A percentile compares a stretch with the other conserved stretches of the same genome.
phyloP scores from a whole-genome alignment of 2,888 invertebrate genomes.

The Hydrotaea cyrtoneurina region DNA sequence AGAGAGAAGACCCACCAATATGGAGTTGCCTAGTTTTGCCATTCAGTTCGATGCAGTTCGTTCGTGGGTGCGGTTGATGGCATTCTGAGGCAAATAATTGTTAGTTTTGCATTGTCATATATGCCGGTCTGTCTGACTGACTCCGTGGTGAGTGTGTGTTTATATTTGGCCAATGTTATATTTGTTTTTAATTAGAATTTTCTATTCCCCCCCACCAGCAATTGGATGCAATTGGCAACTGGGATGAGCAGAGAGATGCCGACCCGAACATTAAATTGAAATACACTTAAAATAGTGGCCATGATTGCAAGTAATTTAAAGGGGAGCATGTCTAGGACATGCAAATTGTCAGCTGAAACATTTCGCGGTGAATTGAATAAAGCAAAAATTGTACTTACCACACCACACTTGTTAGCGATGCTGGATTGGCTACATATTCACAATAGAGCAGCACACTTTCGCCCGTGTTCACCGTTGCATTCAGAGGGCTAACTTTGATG shows the following conservation, averaged over 20 bases:
- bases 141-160: conserved; percentile 22
- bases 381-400: conserved; percentile 85
- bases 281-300: not conserved
- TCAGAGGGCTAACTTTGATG: conserved; percentile 87
- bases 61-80: not conserved
- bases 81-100: conserved; percentile 27
- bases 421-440: conserved; percentile 93
- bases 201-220: conserved; percentile 13
- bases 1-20: too few relatives aligned
- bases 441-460: conserved; percentile 88
- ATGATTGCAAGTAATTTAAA: not conserved
- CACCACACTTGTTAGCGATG: conserved; percentile 86
- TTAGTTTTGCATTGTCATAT: conserved; percentile 32
- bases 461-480: conserved; percentile 90
- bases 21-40: too few relatives aligned
- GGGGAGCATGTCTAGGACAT: not conserved
- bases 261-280: not conserved
- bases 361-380: not conserved
- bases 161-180: conserved; percentile 64
- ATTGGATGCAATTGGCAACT: too few relatives aligned
- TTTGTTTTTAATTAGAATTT: conserved; percentile 68
- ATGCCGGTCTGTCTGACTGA: not conserved
- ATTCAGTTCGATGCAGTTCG: not conserved
- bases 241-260: not conserved
- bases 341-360: not conserved